Evolutionary conservation across 2,797 vertebrate species (phyloP), one percentile per base, ranked within the genome.

Genomic region (Clamator glandarius): DNA sequence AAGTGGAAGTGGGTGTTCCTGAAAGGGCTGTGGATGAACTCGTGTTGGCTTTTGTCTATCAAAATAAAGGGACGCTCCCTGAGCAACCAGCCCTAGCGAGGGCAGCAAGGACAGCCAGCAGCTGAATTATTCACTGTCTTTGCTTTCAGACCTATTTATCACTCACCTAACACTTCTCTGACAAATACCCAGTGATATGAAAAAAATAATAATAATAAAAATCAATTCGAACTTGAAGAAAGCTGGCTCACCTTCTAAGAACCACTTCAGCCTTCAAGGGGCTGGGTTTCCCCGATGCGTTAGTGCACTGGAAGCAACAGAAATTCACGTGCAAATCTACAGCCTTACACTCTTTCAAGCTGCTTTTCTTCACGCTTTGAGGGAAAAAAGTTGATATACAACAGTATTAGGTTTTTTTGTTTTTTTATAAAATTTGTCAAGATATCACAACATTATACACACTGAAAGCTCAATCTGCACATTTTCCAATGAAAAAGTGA

Each of bases 381-480:
- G 24, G 12, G 39, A 46, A 73, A 35, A 19, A 79, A 89, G 31
- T 55, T 83, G 41, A 82, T 80, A 36, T 46, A 66, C 77, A 92
- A 87, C 88, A 92, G 25, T 20, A 20, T 29, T 51, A 31, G 61
- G 20, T 31, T 51, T 52, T 95, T 84, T 97, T 97, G 95, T 94
- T 98, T 98, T 98, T 98, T 99, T 98, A 98, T 98, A 98, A 98
- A 98, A 97, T 98, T 98, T 97, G 87, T 89, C 94, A 96, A 96
- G 87, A 74, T 96, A 96, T 67, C 95, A 97, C 94, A 97, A 97
- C 95, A 97, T 98, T 93, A 96, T 96, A 95, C 97, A 97, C 97
- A 97, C 97, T 70, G 90, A 78, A 96, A 94, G 96, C 96, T 95
- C 92, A 48, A 97, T 95, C 92, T 89, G 93, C 96, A 98, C 96